A percentile compares a stretch with the other conserved stretches of the same genome.
phyloP scores from a whole-genome alignment of 2,113 vertebrate genomes.

The Phrynosoma platyrhinos region DNA sequence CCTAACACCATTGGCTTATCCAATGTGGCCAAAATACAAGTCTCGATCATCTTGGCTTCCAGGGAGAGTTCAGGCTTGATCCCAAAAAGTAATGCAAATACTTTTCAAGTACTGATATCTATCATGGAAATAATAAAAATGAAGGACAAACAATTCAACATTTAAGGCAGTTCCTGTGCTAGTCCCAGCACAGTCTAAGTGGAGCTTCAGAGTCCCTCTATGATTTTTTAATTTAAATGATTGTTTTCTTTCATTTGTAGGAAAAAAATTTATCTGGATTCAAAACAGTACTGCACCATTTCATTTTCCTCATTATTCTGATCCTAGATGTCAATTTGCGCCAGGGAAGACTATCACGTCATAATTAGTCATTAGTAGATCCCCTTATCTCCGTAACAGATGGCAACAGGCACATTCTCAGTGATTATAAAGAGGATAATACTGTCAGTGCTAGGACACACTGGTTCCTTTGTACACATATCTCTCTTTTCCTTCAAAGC shows the following conservation, averaged over 20 bases:
- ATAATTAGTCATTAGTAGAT: conserved; percentile 72
- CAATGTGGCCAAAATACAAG: too few species aligned
- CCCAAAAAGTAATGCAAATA: neutral
- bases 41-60: too few species aligned
- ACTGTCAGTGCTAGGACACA: conserved; percentile 55
- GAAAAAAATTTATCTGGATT: neutral
- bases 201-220: neutral
- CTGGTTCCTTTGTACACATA: conserved; percentile 19
- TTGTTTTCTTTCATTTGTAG: neutral
- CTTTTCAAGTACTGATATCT: neutral
- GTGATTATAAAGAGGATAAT: conserved; percentile 71
- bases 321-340: conserved; percentile 60
- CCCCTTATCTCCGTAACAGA: conserved; percentile 70
- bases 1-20: too few species aligned
- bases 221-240: neutral
- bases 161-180: neutral
- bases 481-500: neutral
- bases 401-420: conserved; percentile 60
- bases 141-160: neutral
- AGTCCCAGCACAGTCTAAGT: neutral
- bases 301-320: conserved; percentile 51
- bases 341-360: conserved; percentile 59
- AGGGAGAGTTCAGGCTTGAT: too few species aligned
- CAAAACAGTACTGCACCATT: conserved; percentile 50
- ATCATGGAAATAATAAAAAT: neutral